Evolutionary conservation across 1,140 invertebrate genomes (phyloP), one percentile per base, ranked within the genome.

Genomic region (Glossosoma conforme): DNA sequence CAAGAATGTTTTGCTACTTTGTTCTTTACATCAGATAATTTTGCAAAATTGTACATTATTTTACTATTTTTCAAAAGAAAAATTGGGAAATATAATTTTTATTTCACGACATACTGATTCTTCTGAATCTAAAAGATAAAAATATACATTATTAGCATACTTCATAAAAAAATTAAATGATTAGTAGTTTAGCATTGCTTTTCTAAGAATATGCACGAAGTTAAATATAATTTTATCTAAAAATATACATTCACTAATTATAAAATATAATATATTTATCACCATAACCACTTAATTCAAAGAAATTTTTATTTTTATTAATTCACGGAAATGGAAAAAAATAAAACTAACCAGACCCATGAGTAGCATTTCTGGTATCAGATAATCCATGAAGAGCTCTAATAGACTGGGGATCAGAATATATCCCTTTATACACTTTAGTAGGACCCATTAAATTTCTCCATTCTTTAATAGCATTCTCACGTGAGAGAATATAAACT

Each of bases 361-460:
- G 92, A 37, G 85, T 83, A 14, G 87, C 90, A 77, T 97, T 97
- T 64, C 91, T 84, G 0, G 93, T 95, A 67, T 96, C 92, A 1
- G 91, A 90, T 2, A 94, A 66, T 1, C 93, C 93, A 77, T 84
- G 94, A 59, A 77, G 71, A 2, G 87, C 89, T 60, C 93, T 74
- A 45, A 96, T 83, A 53, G 81, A 82, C 43, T 85, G 62, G 2
- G 91, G 91, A 36, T 83, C 77, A 59, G 79, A 80, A 65, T 83
- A 89, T 48, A 91, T 83, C 13, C 88, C 83, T 64, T 84, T 83
- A 62, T 78, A 88, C 0, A 86, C 85, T 76, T 92, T 93, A 0
- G 92, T 96, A 1, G 91, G 91, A 0, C 93, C 93, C 76, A 96
- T 83, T 17, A 95, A 63, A 46, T 72, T 60, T 59, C 93, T 78